Conservation (phyloP, 1,140 invertebrate species). For the Drosophila ananassae region DNA sequence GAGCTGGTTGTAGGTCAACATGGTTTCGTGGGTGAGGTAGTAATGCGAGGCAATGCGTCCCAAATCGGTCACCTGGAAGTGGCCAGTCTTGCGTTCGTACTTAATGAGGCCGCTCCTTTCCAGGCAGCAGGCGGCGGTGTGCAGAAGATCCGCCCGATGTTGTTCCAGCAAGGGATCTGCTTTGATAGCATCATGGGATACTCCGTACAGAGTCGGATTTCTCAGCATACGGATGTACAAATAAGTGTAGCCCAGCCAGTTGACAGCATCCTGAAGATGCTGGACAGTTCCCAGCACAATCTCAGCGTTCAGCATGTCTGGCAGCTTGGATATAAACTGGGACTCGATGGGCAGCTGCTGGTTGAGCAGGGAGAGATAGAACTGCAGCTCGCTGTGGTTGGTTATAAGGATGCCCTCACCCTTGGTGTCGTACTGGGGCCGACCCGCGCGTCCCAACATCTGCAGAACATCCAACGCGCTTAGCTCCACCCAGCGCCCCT, state of each 20-base stretch:
- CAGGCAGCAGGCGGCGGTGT: slow-evolving; percentile 96
- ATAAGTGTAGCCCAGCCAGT: slow-evolving; percentile 98
- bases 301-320: slow-evolving; percentile 99
- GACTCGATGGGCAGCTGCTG: slow-evolving; percentile 97
- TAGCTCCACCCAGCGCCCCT: slow-evolving; percentile 98
- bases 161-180: slow-evolving; percentile 94
- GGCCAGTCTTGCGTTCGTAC: slow-evolving; percentile 97
- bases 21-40: slow-evolving; percentile 98
- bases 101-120: slow-evolving; percentile 97
- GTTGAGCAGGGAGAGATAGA: slow-evolving; percentile 98
- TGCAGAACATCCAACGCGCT: slow-evolving; percentile 98
- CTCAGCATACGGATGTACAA: slow-evolving; percentile 96
- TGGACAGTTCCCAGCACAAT: slow-evolving; percentile 98
- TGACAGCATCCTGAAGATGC: slow-evolving; percentile 96
- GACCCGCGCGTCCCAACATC: slow-evolving; percentile 98
- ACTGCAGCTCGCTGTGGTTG: slow-evolving; percentile 99
- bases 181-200: slow-evolving; percentile 91
- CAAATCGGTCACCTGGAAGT: slow-evolving; percentile 96
- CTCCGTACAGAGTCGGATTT: slow-evolving; percentile 94
- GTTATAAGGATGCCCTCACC: slow-evolving; percentile 99
- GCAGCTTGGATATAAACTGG: slow-evolving; percentile 92
- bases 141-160: slow-evolving; percentile 97
- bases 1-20: slow-evolving; percentile 98
- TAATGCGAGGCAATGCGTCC: slow-evolving; percentile 99
- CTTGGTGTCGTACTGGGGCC: slow-evolving; percentile 99